Percentiles rank a stretch among this genome's conserved stretches.
phyloP scores from a whole-genome alignment of 1,140 invertebrate genomes.

The Pararge aegeria region DNA sequence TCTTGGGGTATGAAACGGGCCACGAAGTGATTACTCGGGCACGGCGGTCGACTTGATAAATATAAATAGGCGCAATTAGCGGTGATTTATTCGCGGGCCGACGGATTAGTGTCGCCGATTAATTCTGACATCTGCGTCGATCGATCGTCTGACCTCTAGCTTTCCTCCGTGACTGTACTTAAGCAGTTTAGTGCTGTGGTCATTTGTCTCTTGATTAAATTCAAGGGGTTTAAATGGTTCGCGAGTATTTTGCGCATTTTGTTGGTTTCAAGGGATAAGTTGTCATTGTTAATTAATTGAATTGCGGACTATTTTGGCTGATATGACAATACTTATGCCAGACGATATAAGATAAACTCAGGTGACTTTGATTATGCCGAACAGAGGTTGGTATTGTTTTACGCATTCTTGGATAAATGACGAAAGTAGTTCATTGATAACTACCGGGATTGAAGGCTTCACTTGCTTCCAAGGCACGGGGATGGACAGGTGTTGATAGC shows the following conservation, averaged over 20 bases:
- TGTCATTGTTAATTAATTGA: not conserved
- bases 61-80: constrained; percentile 70
- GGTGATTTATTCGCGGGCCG: constrained; percentile 61
- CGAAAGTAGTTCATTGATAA: too few species aligned
- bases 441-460: too few species aligned
- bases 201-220: constrained; percentile 10
- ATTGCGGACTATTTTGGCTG: not conserved
- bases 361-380: too few species aligned
- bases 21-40: constrained; percentile 14
- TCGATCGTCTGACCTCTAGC: constrained; percentile 68
- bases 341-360: too few species aligned
- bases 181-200: constrained; percentile 29
- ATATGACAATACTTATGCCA: too few species aligned
- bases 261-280: not conserved
- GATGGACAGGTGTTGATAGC: too few species aligned
- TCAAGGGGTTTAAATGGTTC: not conserved
- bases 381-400: too few species aligned
- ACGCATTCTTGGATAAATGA: too few species aligned
- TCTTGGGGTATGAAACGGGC: not conserved
- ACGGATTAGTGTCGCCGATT: constrained; percentile 64
- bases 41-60: constrained; percentile 50
- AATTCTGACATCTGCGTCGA: constrained; percentile 70
- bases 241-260: not conserved
- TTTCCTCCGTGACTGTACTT: constrained; percentile 62
- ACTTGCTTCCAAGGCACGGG: too few species aligned